Evolutionary conservation across 2,888 invertebrate species (phyloP).

Genomic region (Hymenopus coronatus): DNA sequence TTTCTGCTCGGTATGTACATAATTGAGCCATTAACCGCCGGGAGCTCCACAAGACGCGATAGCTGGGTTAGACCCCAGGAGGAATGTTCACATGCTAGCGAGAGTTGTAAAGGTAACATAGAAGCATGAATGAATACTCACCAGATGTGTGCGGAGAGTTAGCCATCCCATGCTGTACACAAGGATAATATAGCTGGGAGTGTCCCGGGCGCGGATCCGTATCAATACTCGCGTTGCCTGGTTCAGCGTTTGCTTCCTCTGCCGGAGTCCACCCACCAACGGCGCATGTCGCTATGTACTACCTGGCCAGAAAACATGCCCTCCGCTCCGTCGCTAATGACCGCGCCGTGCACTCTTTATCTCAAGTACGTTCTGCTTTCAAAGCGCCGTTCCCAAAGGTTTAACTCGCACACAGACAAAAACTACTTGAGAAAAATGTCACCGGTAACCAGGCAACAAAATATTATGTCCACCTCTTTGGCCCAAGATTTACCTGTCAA

Average conservation of each 20-base stretch:
- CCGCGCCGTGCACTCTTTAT: not conserved
- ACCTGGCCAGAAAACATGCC: not conserved
- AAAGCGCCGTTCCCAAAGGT: not conserved
- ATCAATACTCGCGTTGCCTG: not conserved
- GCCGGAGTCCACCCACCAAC: not conserved
- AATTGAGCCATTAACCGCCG: too few relatives aligned
- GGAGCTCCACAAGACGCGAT: not conserved
- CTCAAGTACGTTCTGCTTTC: not conserved
- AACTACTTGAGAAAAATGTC: not conserved
- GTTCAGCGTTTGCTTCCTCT: not conserved
- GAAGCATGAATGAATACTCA: conserved; percentile 44
- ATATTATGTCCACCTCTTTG: too few relatives aligned
- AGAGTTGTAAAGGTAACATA: conserved; percentile 23
- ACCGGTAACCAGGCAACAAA: too few relatives aligned
- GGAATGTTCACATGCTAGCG: not conserved
- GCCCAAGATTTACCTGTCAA: too few relatives aligned
- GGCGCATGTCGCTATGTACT: not conserved
- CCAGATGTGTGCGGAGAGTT: conserved; percentile 55
- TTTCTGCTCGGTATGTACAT: too few relatives aligned
- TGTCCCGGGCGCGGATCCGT: not conserved
- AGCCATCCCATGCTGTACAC: conserved; percentile 55
- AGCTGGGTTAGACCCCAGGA: not conserved
- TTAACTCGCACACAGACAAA: not conserved
- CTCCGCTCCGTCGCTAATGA: not conserved
- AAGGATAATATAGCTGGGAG: not conserved